phyloP scores from a whole-genome alignment of 35 echinoderm and acorn worm genomes.

The Holothuria glaberrima region DNA sequence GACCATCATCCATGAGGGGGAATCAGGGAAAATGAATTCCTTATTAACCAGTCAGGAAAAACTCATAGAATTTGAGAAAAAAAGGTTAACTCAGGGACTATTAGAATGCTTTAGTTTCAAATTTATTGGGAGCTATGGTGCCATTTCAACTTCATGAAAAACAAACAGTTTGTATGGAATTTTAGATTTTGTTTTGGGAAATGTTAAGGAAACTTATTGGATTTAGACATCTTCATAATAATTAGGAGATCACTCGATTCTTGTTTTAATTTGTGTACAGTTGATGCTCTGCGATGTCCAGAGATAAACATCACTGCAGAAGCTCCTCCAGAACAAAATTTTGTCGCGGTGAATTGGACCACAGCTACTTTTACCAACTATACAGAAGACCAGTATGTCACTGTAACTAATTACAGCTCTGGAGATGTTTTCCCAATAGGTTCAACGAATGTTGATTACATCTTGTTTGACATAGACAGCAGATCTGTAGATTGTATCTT shows the following conservation, averaged over 20 bases:
- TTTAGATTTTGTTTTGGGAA: background rate
- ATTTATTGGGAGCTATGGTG: background rate
- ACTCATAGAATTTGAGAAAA: too few species aligned
- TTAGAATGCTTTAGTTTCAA: too few species aligned
- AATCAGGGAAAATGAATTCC: too few species aligned
- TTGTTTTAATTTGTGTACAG: background rate
- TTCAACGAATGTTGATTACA: background rate
- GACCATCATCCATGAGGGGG: too few species aligned
- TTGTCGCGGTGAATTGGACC: constrained; percentile 7
- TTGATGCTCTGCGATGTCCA: background rate
- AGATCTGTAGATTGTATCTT: too few species aligned
- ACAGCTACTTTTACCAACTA: background rate
- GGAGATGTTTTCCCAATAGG: constrained; percentile 8
- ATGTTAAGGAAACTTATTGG: background rate
- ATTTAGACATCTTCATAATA: background rate
- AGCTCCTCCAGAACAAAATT: background rate
- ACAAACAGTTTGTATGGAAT: background rate
- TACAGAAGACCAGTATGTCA: background rate
- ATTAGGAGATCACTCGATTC: background rate
- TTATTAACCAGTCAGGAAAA: too few species aligned
- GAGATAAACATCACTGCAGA: constrained; percentile 1
- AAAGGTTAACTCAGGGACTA: too few species aligned
- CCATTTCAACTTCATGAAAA: background rate
- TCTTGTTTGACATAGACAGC: background rate
- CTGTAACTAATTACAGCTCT: background rate